Evolutionary conservation across 2,113 vertebrate genomes (phyloP).

Genomic region (Archilochus colubris): DNA sequence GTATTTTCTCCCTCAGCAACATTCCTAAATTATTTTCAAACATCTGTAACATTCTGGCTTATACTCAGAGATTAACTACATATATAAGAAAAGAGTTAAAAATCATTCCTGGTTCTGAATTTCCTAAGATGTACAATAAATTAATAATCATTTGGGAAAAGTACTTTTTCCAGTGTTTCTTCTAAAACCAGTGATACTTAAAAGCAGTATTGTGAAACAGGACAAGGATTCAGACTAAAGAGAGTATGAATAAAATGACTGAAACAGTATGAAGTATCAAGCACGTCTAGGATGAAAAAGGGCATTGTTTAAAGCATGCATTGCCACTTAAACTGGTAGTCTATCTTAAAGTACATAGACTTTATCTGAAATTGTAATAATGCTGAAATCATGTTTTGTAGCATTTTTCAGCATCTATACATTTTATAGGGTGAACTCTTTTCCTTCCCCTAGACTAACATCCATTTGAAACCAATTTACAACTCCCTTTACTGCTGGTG

Average conservation of each 20-base stretch:
- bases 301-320: not conserved
- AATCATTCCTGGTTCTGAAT: not conserved
- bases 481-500: constrained; percentile 8
- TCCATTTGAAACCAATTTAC: constrained; percentile 59
- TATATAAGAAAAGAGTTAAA: not conserved
- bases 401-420: constrained; percentile 7
- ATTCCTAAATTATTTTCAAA: not conserved
- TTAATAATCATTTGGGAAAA: not conserved
- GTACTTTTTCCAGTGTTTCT: not conserved
- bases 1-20: not conserved
- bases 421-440: not conserved
- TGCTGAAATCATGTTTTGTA: not conserved
- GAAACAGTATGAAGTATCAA: not conserved
- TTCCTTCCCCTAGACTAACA: constrained; percentile 23
- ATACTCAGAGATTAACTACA: not conserved
- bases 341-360: not conserved
- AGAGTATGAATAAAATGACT: not conserved
- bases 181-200: not conserved
- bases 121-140: not conserved
- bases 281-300: not conserved
- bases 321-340: not conserved
- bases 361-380: constrained; percentile 2
- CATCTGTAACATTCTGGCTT: not conserved
- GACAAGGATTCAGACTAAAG: not conserved
- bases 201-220: not conserved